Evolutionary conservation across 2,113 vertebrate species (phyloP), one percentile per base, ranked within the genome.

Genomic region (Microcebus murinus): DNA sequence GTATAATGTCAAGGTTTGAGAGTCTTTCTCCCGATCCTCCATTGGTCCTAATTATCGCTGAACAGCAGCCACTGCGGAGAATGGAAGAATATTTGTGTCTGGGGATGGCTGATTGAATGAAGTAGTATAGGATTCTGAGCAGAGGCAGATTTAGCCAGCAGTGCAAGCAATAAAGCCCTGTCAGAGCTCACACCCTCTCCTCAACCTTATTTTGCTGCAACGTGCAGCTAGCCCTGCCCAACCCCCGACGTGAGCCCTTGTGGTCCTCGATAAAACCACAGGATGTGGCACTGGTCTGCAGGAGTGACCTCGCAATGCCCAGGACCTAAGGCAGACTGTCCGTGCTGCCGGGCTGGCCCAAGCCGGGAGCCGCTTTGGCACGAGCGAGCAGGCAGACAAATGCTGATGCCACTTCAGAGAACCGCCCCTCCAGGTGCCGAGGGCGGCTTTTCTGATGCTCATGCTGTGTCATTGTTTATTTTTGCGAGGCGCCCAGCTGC

Each of bases 401-500:
- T 34, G 71, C 50, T 94, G 90, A 92, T 57, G 81, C 76, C 80
- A 45, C 90, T 97, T 97, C 83, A 90, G 61, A 97, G 95, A 89
- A 34, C 90, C 31, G 0, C 93, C 92, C 81, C 27, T 82, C 95
- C 96, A 97, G 97, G 97, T 97, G 98, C 96, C 3, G 8, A 96
- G 87, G 90, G 84, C 1, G 0, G 92, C 92, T 95, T 96, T 94
- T 96, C 94, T 88, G 91, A 88, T 31, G 87, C 93, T 94, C 87
- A 52, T 0, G 6, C 87, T 83, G 73, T 90, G 94, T 95, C 96
- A 92, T 3, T 98, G 98, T 97, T 97, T 97, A 97, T 97, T 98
- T 97, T 96, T 34, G 0, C 50, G 83, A 97, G 97, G 90, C 85
- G 2, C 97, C 97, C 98, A 98, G 98, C 97, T 98, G 98, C 96